Evolutionary conservation across 37 sponge, comb jelly and placozoan species (phyloP).

Genomic region (Dysidea cf. avara): DNA sequence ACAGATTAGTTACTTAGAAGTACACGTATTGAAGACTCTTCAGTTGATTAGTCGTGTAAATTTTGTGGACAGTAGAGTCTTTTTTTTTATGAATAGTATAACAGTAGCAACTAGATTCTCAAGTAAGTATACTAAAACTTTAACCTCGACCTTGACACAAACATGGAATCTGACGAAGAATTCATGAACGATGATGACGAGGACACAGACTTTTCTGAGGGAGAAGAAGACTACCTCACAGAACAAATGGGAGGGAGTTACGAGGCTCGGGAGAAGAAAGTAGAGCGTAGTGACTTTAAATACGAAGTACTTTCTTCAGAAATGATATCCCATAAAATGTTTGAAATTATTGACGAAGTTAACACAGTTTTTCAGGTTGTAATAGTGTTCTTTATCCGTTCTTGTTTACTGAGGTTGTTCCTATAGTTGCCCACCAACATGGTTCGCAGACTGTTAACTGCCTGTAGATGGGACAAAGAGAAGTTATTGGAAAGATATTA

Average conservation of each 20-base stretch:
- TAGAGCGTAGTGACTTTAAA: constrained; percentile 5
- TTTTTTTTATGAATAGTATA: too few species aligned
- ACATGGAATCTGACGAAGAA: too few species aligned
- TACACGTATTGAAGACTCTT: too few species aligned
- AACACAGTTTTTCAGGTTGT: constrained; percentile 82
- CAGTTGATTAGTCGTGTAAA: too few species aligned
- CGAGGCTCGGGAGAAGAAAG: too few species aligned
- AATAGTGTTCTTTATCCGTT: not conserved
- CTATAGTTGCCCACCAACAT: constrained; percentile 71
- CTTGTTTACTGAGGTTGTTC: constrained; percentile 5
- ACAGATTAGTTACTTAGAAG: too few species aligned
- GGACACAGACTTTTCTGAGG: constrained; percentile 22
- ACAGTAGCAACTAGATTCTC: too few species aligned
- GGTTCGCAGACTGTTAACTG: constrained; percentile 70
- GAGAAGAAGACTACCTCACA: not conserved
- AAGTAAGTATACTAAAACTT: too few species aligned
- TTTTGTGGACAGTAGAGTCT: too few species aligned
- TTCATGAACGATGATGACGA: constrained; percentile 21
- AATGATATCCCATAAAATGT: constrained; percentile 76
- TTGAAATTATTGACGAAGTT: constrained; percentile 78
- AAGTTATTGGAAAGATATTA: constrained; percentile 83
- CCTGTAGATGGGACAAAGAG: constrained; percentile 96
- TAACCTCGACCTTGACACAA: too few species aligned
- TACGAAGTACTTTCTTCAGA: constrained; percentile 62
- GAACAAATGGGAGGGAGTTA: not conserved